Evolutionary conservation across 2,113 vertebrate species (phyloP).

Genomic region (human (Homo sapiens)): DNA sequence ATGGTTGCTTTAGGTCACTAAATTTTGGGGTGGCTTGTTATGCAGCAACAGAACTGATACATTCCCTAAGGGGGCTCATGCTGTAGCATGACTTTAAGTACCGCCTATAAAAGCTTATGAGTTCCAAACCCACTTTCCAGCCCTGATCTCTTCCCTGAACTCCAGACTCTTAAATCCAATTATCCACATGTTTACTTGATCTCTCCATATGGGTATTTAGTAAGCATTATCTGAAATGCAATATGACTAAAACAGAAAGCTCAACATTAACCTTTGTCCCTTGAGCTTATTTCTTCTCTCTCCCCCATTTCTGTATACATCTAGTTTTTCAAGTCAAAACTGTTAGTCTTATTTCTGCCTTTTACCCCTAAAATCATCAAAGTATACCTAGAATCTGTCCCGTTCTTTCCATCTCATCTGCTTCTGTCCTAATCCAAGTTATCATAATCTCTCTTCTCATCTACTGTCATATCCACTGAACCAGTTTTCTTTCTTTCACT

Average conservation of each 20-base stretch:
- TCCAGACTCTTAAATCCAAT: conserved; percentile 27
- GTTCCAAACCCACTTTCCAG: background rate
- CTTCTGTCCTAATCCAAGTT: background rate
- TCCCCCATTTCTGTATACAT: background rate
- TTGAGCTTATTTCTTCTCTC: background rate
- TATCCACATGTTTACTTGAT: background rate
- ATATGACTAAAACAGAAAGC: background rate
- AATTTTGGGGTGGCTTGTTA: background rate
- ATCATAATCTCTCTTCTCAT: background rate
- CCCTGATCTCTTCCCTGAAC: background rate
- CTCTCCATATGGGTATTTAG: background rate
- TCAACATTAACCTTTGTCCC: background rate
- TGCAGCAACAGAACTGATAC: background rate
- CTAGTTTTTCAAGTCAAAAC: conserved; percentile 24
- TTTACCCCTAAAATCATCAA: background rate
- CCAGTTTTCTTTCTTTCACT: background rate
- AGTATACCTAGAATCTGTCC: background rate
- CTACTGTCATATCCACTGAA: background rate
- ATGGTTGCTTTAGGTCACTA: background rate
- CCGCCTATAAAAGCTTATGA: background rate
- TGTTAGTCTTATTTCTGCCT: background rate
- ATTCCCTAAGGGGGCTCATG: background rate
- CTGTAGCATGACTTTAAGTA: background rate
- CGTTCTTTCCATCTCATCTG: background rate
- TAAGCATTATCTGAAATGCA: background rate